Evolutionary conservation across 2,113 vertebrate genomes (phyloP).

Genomic region (Gallinago undulata): DNA sequence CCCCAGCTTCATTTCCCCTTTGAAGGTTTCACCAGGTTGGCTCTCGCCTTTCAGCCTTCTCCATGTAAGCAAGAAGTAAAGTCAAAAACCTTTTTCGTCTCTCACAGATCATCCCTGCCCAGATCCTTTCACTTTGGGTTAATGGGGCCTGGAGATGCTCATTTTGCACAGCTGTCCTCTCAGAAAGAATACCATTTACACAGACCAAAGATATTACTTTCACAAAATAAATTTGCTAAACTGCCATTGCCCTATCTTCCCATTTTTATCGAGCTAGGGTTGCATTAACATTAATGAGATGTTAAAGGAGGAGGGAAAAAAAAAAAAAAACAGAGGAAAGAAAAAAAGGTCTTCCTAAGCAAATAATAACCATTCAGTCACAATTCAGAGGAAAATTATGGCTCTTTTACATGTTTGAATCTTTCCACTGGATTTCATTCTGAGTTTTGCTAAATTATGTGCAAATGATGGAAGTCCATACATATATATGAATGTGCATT

Average conservation of each 20-base stretch:
- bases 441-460: slow-evolving; percentile 39
- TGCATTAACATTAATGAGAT: slow-evolving; percentile 64
- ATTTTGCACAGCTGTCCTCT: slow-evolving; percentile 5
- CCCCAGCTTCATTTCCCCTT: not conserved
- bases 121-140: not conserved
- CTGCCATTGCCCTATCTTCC: slow-evolving; percentile 23
- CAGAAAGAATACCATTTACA: not conserved
- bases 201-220: not conserved
- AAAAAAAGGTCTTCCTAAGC: not conserved
- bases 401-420: slow-evolving; percentile 1
- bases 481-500: slow-evolving; percentile 18
- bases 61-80: not conserved
- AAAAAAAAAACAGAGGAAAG: not conserved
- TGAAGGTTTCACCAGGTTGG: not conserved
- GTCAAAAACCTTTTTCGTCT: not conserved
- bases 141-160: not conserved
- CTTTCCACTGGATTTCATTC: slow-evolving; percentile 17
- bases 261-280: slow-evolving; percentile 16
- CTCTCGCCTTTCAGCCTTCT: not conserved
- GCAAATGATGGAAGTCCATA: slow-evolving; percentile 24
- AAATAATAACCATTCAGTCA: slow-evolving; percentile 56
- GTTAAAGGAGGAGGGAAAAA: not conserved
- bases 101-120: not conserved
- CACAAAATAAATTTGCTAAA: slow-evolving; percentile 46
- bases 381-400: slow-evolving; percentile 50